These are phyloP conservation scores for Sander vitreus DNA, from an alignment of 2,113 vertebrate species.

Conservation along the genomic window DNA sequence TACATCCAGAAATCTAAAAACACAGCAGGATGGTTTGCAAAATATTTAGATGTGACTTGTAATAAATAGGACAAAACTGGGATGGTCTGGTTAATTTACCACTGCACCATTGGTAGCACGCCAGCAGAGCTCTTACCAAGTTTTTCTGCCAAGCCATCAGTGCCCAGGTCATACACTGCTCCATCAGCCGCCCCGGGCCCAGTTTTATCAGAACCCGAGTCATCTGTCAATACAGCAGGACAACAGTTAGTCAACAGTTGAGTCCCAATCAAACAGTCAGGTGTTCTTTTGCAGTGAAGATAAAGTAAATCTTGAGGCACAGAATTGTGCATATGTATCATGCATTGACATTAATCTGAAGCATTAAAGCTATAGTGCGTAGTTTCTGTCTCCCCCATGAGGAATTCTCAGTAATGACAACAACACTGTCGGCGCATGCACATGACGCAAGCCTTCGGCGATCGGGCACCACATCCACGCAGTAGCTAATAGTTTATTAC, in stretches of 20 bases:
- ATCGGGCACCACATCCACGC: too few species aligned
- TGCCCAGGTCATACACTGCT: constrained; percentile 78
- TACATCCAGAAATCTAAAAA: too few species aligned
- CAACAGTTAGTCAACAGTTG: not conserved
- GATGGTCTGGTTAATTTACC: not conserved
- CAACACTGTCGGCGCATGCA: too few species aligned
- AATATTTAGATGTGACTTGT: not conserved
- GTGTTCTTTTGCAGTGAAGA: not conserved
- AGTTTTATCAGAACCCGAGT: constrained; percentile 86
- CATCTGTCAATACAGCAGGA: constrained; percentile 83
- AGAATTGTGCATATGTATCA: not conserved
- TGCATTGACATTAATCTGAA: not conserved
- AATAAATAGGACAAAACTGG: not conserved
- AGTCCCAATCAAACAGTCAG: not conserved
- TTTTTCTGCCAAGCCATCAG: constrained; percentile 86
- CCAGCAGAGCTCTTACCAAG: constrained; percentile 86
- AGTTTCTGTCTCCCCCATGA: too few species aligned
- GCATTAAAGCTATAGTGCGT: not conserved
- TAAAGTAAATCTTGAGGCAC: not conserved
- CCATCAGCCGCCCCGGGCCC: constrained; percentile 73
- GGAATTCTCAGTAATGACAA: too few species aligned
- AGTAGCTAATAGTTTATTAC: too few species aligned
- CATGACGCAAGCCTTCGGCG: too few species aligned
- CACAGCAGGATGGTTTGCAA: not conserved
- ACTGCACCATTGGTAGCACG: not conserved